Evolutionary conservation across 2,888 invertebrate species (phyloP), one percentile per base, ranked within the genome.

Genomic region (Phragmatobia fuliginosa): DNA sequence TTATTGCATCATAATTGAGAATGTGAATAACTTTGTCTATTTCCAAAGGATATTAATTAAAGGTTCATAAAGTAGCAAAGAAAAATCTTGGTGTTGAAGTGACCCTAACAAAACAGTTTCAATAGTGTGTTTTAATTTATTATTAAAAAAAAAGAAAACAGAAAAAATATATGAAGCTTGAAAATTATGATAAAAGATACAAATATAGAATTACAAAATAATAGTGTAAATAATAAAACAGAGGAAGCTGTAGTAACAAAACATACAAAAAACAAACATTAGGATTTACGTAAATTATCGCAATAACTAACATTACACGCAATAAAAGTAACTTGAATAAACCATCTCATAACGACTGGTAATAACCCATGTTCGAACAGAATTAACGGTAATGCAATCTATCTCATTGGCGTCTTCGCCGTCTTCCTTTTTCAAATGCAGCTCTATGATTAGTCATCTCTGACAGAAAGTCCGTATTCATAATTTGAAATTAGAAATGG

Each of bases 401-500:
- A 84, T 83, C 84, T 85, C 82, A 85, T 86, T 84, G 76, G 80
- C 77, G 77, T 84, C 82, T 88, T 88, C 85, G 76, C 79, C 77
- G 77, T 84, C 82, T 88, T 88, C 85, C 83, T 84, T 87, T 87
- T 88, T 85, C 82, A 83, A 88, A 86, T 77, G 66, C 70, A 71
- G 76, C 73, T 45, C 74, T 76, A 70, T 81, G 82, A 88, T 88
- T 88, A 86, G 85, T 65, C 41, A 77, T 71, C 67, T 70, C 59
- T 38, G 65, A 68, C 68, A 32, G 56, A 66, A 62, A 76, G 67
- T 78, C 76, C 77, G 73, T 73, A 64, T 80, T 79, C 80, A 83
- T 85, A 86, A 90, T 90, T 89, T 85, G 74, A 87, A 87, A 90
- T 88, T 87, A 85, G 80, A 89, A 87, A 89, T 89, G 85, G 87